Conservation (phyloP, 1,140 invertebrate genomes). For the Calephelis virginiensis region DNA sequence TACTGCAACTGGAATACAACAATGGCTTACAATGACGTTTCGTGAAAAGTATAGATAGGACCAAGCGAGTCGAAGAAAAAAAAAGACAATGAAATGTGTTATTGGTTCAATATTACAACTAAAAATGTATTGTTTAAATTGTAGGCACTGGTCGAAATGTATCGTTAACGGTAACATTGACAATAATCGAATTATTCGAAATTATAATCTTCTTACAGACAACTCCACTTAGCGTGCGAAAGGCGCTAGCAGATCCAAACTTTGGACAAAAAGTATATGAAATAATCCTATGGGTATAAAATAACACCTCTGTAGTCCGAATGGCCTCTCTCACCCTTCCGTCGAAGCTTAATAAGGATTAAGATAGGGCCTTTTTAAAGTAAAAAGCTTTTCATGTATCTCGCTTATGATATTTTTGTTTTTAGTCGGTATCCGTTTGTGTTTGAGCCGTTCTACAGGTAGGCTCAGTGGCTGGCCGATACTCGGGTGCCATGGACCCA, state of each 20-base stretch:
- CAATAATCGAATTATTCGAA: background rate
- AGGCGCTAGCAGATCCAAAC: constrained; percentile 57
- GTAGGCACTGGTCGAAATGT: no score
- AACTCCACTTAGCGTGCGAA: constrained; percentile 27
- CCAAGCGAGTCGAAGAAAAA: no score
- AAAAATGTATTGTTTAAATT: no score
- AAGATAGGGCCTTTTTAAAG: constrained; percentile 71
- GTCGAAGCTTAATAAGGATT: constrained; percentile 71
- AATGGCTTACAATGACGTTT: no score
- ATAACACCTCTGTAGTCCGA: constrained; percentile 65
- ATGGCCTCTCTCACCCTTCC: constrained; percentile 52
- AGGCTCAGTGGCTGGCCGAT: background rate
- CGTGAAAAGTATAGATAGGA: no score
- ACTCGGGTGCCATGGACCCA: background rate
- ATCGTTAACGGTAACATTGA: no score
- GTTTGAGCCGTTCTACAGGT: background rate
- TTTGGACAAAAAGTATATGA: constrained; percentile 50
- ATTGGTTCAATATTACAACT: no score
- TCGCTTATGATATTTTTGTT: constrained; percentile 57
- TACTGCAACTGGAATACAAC: no score
- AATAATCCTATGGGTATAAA: constrained; percentile 64
- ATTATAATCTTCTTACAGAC: constrained; percentile 47
- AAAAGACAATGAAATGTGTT: no score
- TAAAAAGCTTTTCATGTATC: constrained; percentile 72
- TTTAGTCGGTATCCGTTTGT: constrained; percentile 33